These are phyloP conservation scores for Parnassius mnemosyne DNA, from an alignment of 2,888 invertebrate genomes.

Conservation along the genomic window DNA sequence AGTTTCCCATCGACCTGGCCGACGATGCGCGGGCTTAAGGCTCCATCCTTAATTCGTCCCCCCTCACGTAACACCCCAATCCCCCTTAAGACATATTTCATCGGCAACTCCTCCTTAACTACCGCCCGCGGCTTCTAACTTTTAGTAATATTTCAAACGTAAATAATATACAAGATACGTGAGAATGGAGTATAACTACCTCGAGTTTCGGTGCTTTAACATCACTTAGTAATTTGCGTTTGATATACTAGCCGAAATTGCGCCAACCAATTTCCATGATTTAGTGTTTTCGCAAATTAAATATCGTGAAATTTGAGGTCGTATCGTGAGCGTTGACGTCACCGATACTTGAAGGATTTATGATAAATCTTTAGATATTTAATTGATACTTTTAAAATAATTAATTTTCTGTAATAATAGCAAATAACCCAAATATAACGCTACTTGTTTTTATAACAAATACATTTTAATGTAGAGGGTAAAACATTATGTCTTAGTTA, in stretches of 20 bases:
- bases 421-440: too few species aligned
- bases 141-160: constrained; percentile 70
- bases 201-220: constrained; percentile 20
- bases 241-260: constrained; percentile 25
- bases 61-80: constrained; percentile 43
- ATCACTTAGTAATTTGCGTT: constrained; percentile 25
- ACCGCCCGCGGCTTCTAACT: constrained; percentile 60
- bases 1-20: constrained; percentile 60
- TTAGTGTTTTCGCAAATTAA: constrained; percentile 19
- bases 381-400: too few species aligned
- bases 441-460: too few species aligned
- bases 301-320: constrained; percentile 18
- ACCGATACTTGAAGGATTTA: not conserved
- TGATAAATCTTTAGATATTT: not conserved
- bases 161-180: constrained; percentile 70
- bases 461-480: too few species aligned
- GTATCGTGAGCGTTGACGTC: constrained; percentile 2
- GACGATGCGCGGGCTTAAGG: constrained; percentile 67
- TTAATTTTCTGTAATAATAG: too few species aligned
- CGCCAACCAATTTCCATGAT: constrained; percentile 16
- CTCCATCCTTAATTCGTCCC: constrained; percentile 59
- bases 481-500: too few species aligned
- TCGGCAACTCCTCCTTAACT: constrained; percentile 71
- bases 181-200: constrained; percentile 33
- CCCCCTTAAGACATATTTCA: constrained; percentile 74